These are phyloP conservation scores for Meiosimyza decipiens DNA, from an alignment of 2,888 invertebrate genomes.

Conservation along the genomic window DNA sequence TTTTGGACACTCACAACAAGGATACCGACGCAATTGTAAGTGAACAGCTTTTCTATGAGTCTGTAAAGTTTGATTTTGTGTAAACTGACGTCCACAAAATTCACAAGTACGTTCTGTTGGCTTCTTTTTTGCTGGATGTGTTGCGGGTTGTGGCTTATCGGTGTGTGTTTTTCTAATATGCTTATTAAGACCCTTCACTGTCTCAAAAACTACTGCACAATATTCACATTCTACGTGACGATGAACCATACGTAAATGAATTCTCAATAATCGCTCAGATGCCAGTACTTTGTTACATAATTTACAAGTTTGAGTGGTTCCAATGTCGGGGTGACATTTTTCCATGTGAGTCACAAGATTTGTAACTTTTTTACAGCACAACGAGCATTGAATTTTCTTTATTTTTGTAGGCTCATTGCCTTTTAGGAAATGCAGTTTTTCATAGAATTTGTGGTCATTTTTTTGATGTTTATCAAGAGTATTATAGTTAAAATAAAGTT, in stretches of 20 bases:
- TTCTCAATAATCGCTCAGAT: neutral
- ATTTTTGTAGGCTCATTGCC: neutral
- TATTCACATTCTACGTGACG: neutral
- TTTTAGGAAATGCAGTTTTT: conserved; percentile 17
- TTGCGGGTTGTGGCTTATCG: neutral
- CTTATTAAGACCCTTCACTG: neutral
- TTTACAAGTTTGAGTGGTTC: neutral
- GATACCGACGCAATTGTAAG: conserved; percentile 16
- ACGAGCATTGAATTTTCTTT: neutral
- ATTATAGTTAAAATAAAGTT: conserved; percentile 9
- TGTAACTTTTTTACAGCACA: neutral
- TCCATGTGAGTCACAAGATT: neutral
- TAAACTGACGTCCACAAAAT: conserved; percentile 16
- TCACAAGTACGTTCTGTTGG: conserved; percentile 23
- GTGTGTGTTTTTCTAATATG: neutral
- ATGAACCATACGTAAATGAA: neutral
- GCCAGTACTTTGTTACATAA: neutral
- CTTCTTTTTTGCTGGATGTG: neutral
- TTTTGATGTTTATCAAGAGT: neutral
- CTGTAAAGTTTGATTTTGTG: neutral
- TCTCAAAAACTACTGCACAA: neutral
- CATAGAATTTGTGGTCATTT: conserved; percentile 13
- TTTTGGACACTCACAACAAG: conserved; percentile 6
- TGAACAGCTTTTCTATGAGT: conserved; percentile 21
- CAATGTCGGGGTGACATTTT: neutral